A percentile compares a stretch with the other conserved stretches of the same genome.
Evolutionary conservation across 2,797 vertebrate genomes (phyloP).

Genomic region (Rachycentron canadum): DNA sequence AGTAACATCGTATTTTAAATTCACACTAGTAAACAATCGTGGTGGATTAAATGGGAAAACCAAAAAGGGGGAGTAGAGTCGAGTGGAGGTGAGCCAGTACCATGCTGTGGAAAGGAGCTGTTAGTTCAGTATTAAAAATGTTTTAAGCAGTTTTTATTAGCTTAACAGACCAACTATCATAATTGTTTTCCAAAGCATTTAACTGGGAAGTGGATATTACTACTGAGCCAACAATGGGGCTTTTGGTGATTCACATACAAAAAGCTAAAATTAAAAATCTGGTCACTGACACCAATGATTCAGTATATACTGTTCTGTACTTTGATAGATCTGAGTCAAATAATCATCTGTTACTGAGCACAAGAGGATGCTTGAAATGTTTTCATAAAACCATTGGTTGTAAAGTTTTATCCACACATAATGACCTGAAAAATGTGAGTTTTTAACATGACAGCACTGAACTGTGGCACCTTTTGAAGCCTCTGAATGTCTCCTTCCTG

Average conservation of each 20-base stretch:
- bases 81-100: too few relatives aligned
- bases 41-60: too few relatives aligned
- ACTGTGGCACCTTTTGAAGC: slow-evolving; percentile 3
- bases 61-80: too few relatives aligned
- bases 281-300: neutral
- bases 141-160: neutral
- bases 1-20: too few relatives aligned
- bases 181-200: neutral
- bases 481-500: slow-evolving; percentile 11
- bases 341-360: neutral
- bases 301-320: neutral
- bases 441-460: neutral
- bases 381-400: neutral
- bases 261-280: neutral
- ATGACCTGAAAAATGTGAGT: neutral
- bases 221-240: neutral
- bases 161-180: neutral
- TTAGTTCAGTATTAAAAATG: neutral
- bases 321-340: neutral
- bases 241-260: neutral
- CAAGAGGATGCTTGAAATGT: neutral
- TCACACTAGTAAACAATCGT: too few relatives aligned
- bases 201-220: neutral
- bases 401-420: neutral
- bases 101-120: too few relatives aligned